Percentiles rank a stretch among this genome's conserved stretches.
phyloP scores from a whole-genome alignment of 2,797 vertebrate species.

The Typhlichthys subterraneus region DNA sequence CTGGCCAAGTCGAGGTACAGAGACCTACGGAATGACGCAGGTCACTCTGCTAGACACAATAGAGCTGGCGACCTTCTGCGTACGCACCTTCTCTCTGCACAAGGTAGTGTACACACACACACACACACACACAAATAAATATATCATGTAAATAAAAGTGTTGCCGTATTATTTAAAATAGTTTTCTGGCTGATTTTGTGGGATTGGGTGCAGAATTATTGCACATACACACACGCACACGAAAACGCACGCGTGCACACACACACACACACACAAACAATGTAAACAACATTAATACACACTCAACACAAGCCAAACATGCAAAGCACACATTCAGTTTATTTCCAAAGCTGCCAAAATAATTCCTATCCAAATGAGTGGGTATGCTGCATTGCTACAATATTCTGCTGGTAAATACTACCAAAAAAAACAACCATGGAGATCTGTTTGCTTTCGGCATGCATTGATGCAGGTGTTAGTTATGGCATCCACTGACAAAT shows the following conservation, averaged over 20 bases:
- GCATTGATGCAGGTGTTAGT: too few relatives aligned
- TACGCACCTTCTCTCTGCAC: constrained; percentile 93
- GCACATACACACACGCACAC: background rate
- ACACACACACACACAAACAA: background rate
- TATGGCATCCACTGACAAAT: too few relatives aligned
- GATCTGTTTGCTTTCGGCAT: constrained; percentile 6
- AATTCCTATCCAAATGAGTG: constrained; percentile 38
- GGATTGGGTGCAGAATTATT: too few relatives aligned
- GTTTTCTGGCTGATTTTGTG: too few relatives aligned
- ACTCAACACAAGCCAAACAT: background rate
- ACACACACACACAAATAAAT: constrained; percentile 5
- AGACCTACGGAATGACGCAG: constrained; percentile 96
- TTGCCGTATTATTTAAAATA: too few relatives aligned
- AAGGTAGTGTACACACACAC: constrained; percentile 78
- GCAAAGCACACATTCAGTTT: constrained; percentile 2
- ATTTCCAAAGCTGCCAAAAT: constrained; percentile 30
- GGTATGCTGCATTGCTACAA: constrained; percentile 37
- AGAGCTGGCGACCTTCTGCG: constrained; percentile 93
- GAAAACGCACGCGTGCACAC: constrained; percentile 20
- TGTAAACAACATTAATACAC: constrained; percentile 6
- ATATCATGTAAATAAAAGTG: background rate
- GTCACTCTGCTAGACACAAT: constrained; percentile 94
- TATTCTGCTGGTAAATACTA: constrained; percentile 45
- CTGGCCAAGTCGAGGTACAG: constrained; percentile 92
- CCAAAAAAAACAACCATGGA: constrained; percentile 21